Conservation (phyloP, 1,140 invertebrate genomes). For the Bombus consobrinus region DNA sequence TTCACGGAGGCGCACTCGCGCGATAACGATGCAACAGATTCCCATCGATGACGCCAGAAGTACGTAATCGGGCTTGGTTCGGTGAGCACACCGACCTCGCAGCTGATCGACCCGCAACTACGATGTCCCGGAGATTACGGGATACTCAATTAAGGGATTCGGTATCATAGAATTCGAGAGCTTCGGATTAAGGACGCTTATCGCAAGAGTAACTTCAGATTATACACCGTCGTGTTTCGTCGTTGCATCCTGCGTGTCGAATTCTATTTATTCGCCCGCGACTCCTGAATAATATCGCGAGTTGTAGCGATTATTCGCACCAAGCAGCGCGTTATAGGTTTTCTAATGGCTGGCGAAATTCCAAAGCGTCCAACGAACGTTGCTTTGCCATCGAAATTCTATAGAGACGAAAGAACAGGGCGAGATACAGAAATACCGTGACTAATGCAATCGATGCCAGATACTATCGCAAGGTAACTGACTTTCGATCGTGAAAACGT, state of each 20-base stretch:
- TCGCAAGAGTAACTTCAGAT: conserved; percentile 66
- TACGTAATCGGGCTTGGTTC: conserved; percentile 31
- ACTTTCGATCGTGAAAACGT: background rate
- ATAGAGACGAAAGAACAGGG: background rate
- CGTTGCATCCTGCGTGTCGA: conserved; percentile 19
- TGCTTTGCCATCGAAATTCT: background rate
- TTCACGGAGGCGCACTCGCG: conserved; percentile 28
- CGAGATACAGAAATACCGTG: background rate
- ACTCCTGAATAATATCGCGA: background rate
- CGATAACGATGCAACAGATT: conserved; percentile 57
- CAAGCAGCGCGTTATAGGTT: background rate
- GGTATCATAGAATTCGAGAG: conserved; percentile 72
- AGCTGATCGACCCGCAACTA: conserved; percentile 62
- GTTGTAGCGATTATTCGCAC: background rate
- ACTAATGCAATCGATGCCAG: too few species aligned
- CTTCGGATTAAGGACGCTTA: conserved; percentile 69
- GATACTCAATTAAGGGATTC: conserved; percentile 73
- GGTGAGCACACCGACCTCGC: conserved; percentile 23
- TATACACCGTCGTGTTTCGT: conserved; percentile 31
- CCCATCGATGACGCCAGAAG: conserved; percentile 41
- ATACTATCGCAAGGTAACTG: too few species aligned
- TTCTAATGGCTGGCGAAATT: background rate
- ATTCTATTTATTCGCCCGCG: background rate
- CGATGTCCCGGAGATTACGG: conserved; percentile 68
- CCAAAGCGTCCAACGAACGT: too few species aligned